Conservation (phyloP, 2,888 invertebrate species). For the Alloplasta piceator region DNA sequence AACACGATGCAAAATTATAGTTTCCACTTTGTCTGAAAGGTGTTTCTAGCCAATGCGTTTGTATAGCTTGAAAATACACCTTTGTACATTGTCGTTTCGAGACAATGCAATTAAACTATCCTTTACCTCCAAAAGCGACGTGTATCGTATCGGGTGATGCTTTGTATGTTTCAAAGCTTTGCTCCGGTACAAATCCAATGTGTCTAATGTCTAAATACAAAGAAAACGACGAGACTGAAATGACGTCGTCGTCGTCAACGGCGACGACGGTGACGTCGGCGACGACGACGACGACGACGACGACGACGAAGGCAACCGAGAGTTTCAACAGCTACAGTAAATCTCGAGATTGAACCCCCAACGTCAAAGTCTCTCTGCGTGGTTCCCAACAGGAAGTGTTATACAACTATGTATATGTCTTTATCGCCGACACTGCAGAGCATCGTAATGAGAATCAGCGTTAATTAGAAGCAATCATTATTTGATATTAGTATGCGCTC, state of each 20-base stretch:
- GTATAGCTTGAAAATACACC: conserved; percentile 1
- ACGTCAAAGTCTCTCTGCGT: conserved; percentile 25
- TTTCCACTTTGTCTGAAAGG: conserved; percentile 1
- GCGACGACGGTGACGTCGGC: conserved; percentile 32
- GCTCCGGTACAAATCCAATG: conserved; percentile 6
- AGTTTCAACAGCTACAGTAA: conserved; percentile 6
- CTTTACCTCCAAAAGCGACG: conserved; percentile 68
- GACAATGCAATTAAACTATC: conserved; percentile 76
- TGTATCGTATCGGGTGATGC: conserved; percentile 4
- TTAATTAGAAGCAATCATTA: conserved; percentile 77
- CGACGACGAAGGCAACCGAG: conserved; percentile 4
- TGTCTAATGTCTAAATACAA: conserved; percentile 8
- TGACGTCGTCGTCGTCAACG: conserved; percentile 40
- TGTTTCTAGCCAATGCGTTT: conserved; percentile 19
- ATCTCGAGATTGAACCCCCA: not conserved
- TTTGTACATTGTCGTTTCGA: conserved; percentile 9
- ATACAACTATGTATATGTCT: not conserved
- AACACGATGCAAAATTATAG: conserved; percentile 15
- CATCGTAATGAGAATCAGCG: conserved; percentile 66
- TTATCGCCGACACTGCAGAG: conserved; percentile 1
- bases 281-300: conserved; percentile 42
- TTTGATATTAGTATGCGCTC: conserved; percentile 61
- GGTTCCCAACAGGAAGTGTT: conserved; percentile 21
- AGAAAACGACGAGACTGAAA: conserved; percentile 23
- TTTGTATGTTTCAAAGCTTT: conserved; percentile 17